These are phyloP conservation scores for Choristoneura rosaceana DNA, from an alignment of 2,888 invertebrate species.

Conservation along the genomic window DNA sequence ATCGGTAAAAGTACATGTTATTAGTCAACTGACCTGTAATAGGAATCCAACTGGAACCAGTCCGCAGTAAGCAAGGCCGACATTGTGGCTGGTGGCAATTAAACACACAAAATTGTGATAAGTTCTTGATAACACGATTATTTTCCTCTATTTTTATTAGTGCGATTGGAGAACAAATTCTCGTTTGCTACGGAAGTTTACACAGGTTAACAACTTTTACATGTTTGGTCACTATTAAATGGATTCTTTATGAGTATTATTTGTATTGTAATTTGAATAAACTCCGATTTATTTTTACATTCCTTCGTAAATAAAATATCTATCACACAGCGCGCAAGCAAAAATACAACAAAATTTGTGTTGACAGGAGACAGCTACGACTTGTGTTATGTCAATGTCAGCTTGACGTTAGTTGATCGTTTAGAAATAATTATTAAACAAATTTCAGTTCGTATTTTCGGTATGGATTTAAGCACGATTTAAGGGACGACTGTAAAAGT, in stretches of 20 bases:
- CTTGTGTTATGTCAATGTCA: not conserved
- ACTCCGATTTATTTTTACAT: not conserved
- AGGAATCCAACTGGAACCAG: conserved; percentile 79
- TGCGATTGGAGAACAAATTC: not conserved
- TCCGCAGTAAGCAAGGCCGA: conserved; percentile 79
- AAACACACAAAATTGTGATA: conserved; percentile 31
- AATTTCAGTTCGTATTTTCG: too few relatives aligned
- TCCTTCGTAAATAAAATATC: not conserved
- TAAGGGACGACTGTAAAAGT: too few relatives aligned
- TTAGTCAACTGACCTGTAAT: conserved; percentile 66
- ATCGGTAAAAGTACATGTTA: not conserved
- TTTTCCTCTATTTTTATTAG: not conserved
- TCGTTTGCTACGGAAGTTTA: not conserved
- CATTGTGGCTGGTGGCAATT: conserved; percentile 59
- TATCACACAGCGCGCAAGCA: not conserved
- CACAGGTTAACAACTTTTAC: not conserved
- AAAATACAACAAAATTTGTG: not conserved
- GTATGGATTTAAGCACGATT: too few relatives aligned
- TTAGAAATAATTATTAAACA: not conserved
- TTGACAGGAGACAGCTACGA: not conserved
- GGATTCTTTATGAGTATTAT: not conserved
- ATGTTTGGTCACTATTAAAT: not conserved
- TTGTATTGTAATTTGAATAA: not conserved
- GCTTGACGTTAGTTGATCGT: not conserved
- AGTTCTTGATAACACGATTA: conserved; percentile 29